phyloP scores from a whole-genome alignment of 2,113 vertebrate genomes.

The Zosterops lateralis region DNA sequence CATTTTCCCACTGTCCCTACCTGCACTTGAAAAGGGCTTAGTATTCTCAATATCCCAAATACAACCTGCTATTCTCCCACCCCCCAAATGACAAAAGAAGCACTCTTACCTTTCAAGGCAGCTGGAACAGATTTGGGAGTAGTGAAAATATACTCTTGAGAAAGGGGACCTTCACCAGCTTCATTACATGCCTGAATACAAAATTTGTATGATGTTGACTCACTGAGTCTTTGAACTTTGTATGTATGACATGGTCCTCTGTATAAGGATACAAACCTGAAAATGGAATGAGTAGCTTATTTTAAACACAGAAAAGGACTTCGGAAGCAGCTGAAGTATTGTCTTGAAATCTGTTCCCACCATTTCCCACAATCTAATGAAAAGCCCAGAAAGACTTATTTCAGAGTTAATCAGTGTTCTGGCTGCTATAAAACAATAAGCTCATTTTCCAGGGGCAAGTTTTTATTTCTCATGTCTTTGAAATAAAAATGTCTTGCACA shows the following conservation, averaged over 20 bases:
- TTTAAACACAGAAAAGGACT: slow-evolving; percentile 7
- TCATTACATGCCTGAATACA: slow-evolving; percentile 98
- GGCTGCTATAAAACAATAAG: background rate
- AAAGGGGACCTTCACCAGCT: slow-evolving; percentile 94
- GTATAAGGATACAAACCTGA: slow-evolving; percentile 91
- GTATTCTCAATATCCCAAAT: background rate
- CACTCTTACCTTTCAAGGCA: slow-evolving; percentile 88
- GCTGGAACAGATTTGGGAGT: slow-evolving; percentile 92
- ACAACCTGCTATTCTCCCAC: background rate
- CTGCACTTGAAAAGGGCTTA: background rate
- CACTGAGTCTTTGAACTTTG: slow-evolving; percentile 97
- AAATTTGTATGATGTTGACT: slow-evolving; percentile 94
- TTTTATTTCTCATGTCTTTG: background rate
- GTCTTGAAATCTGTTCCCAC: background rate
- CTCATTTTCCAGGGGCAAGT: background rate
- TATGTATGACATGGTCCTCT: slow-evolving; percentile 98
- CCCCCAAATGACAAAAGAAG: background rate
- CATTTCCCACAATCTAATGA: background rate
- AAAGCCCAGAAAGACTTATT: background rate
- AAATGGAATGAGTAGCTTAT: slow-evolving; percentile 16
- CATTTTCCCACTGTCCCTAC: background rate
- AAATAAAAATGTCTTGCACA: background rate
- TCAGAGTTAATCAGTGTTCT: background rate
- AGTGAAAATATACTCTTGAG: slow-evolving; percentile 91
- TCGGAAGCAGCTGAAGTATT: background rate